A percentile compares a stretch with the other conserved stretches of the same genome.
Evolutionary conservation across 2,888 invertebrate species (phyloP).

Genomic region (Acanthoscelides obtectus): DNA sequence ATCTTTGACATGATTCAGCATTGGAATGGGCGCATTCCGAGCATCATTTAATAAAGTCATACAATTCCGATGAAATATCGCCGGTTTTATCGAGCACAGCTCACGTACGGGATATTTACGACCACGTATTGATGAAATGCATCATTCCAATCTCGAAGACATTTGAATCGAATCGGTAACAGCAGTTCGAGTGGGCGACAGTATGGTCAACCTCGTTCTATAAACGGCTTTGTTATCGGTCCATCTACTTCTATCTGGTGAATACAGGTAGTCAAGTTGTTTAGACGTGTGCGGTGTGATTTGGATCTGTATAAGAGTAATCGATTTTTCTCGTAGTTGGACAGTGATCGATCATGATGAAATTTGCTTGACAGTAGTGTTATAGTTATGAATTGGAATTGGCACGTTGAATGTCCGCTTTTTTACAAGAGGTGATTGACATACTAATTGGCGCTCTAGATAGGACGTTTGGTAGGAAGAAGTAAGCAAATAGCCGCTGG

Average conservation of each 20-base stretch:
- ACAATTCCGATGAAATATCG: background rate
- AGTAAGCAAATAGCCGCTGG: too few species aligned
- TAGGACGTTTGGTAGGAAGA: too few species aligned
- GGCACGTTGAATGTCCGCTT: background rate
- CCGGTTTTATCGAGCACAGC: background rate
- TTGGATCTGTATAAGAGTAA: background rate
- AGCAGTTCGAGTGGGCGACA: background rate
- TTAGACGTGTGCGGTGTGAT: background rate
- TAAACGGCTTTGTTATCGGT: background rate
- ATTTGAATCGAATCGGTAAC: background rate
- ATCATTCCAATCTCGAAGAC: background rate
- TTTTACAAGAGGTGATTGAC: background rate
- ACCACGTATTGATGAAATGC: background rate
- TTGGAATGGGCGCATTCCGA: background rate
- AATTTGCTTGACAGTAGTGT: background rate
- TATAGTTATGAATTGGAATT: background rate
- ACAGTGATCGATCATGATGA: background rate
- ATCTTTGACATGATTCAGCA: too few species aligned
- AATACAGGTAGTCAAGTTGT: background rate
- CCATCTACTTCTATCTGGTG: background rate
- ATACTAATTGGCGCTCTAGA: too few species aligned
- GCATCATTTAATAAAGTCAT: background rate
- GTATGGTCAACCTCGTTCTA: background rate
- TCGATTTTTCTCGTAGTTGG: background rate
- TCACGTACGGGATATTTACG: background rate